These are phyloP conservation scores for Atherinomorus stipes DNA, from an alignment of 2,113 vertebrate genomes.

Conservation along the genomic window DNA sequence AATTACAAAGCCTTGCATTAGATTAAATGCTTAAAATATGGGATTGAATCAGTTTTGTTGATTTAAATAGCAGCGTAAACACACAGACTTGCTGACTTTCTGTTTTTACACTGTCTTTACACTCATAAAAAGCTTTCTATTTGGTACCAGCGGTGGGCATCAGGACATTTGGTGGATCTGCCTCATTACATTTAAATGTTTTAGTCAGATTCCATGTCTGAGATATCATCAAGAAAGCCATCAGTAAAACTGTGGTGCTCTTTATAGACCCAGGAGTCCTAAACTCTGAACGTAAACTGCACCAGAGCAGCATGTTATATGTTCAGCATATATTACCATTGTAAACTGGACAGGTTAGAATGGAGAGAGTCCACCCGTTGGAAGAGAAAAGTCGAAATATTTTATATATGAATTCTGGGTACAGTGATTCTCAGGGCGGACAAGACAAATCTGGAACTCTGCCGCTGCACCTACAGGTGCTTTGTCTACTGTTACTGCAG, in stretches of 20 bases:
- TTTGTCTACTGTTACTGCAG: neutral
- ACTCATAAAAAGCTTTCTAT: neutral
- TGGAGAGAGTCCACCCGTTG: neutral
- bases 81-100: neutral
- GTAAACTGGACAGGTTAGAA: neutral
- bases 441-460: neutral
- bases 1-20: too few species aligned
- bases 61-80: neutral
- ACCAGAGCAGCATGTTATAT: neutral
- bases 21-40: too few species aligned
- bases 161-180: neutral
- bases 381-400: too few species aligned
- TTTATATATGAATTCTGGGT: too few species aligned
- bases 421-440: neutral
- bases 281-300: neutral
- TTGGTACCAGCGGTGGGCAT: neutral
- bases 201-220: neutral
- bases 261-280: neutral
- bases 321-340: neutral
- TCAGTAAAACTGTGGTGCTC: too few species aligned
- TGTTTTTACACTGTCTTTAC: neutral
- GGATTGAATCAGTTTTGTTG: neutral
- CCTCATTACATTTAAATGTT: neutral
- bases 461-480: too few species aligned
- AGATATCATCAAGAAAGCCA: neutral